Evolutionary conservation across 2,113 vertebrate species (phyloP).

Genomic region (Arenaria interpres): DNA sequence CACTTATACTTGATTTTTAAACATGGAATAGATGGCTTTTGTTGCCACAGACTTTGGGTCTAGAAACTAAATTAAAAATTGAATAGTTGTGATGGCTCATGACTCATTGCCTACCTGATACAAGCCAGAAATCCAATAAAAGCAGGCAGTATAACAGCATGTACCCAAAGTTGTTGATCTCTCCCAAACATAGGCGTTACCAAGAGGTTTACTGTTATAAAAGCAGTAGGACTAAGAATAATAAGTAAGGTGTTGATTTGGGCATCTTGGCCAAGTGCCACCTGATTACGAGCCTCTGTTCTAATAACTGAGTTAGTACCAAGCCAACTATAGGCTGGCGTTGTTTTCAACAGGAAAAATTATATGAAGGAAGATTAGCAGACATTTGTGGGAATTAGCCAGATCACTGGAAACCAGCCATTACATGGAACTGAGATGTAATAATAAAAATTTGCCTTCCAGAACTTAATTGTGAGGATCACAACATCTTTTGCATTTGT

Average conservation of each 20-base stretch:
- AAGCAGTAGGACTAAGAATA: background rate
- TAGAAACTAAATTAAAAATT: background rate
- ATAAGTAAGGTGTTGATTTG: background rate
- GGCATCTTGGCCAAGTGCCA: background rate
- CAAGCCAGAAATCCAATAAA: background rate
- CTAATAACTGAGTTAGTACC: background rate
- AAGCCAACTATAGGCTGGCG: background rate
- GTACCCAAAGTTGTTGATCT: background rate
- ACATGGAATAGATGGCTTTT: background rate
- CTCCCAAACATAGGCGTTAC: background rate
- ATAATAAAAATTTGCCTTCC: background rate
- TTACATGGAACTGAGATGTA: background rate
- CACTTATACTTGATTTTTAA: background rate
- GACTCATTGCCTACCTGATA: background rate
- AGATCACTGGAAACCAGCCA: background rate
- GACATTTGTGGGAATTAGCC: background rate
- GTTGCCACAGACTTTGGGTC: background rate
- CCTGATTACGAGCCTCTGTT: background rate
- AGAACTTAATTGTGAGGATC: background rate
- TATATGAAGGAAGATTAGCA: background rate
- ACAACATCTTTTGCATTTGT: background rate
- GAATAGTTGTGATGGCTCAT: background rate
- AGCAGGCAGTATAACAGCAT: too few relatives aligned
- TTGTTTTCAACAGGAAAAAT: background rate
- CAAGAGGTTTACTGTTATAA: background rate